phyloP scores from a whole-genome alignment of 2,113 vertebrate species.

The Paedocypris sp. region DNA sequence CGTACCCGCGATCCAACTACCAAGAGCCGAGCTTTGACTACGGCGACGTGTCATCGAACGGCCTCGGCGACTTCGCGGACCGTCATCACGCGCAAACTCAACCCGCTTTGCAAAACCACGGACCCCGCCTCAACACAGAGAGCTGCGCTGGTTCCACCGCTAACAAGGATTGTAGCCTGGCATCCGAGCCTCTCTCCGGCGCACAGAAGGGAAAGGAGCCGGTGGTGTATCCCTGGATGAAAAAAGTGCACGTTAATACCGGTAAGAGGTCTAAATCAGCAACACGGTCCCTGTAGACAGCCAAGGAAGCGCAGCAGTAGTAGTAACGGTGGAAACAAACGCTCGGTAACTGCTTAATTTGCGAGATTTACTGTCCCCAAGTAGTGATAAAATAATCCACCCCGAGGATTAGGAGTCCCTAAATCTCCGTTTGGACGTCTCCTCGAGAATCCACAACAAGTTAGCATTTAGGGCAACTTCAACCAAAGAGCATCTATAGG shows the following conservation, averaged over 20 bases:
- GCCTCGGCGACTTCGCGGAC: conserved; percentile 62
- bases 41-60: conserved; percentile 54
- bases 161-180: conserved; percentile 74
- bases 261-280: conserved; percentile 69
- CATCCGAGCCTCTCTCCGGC: conserved; percentile 67
- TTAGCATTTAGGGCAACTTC: too few species aligned
- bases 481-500: too few species aligned
- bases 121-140: conserved; percentile 59
- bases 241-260: conserved; percentile 92
- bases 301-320: too few species aligned
- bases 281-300: conserved; percentile 38
- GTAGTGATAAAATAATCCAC: too few species aligned
- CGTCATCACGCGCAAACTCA: conserved; percentile 66
- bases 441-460: too few species aligned
- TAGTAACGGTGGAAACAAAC: too few species aligned
- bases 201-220: conserved; percentile 84
- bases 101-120: conserved; percentile 69
- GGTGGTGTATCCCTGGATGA: conserved; percentile 98
- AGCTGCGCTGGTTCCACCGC: conserved; percentile 66
- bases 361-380: conserved; percentile 90
- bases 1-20: conserved; percentile 73
- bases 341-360: too few species aligned
- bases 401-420: too few species aligned
- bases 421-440: too few species aligned
- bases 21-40: conserved; percentile 74